phyloP scores from a whole-genome alignment of 1,140 invertebrate genomes.

The Rhagoletis pomonella region DNA sequence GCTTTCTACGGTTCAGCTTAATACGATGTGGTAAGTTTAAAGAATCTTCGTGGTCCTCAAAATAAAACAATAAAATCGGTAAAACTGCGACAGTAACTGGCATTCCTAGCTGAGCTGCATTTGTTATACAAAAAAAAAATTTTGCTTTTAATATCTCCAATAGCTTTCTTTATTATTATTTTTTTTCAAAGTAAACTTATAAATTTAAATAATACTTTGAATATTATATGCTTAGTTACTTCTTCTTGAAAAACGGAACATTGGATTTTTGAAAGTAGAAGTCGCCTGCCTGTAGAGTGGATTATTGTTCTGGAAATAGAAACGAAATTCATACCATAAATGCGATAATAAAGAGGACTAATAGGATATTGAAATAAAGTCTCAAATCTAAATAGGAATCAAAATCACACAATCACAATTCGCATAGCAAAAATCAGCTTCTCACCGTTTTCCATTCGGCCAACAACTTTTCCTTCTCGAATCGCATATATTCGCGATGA shows the following conservation, averaged over 20 bases:
- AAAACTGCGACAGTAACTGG: too few species aligned
- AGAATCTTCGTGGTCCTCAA: too few species aligned
- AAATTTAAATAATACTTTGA: too few species aligned
- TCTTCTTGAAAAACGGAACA: background rate
- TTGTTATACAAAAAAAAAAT: too few species aligned
- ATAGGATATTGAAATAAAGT: background rate
- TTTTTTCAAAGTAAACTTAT: too few species aligned
- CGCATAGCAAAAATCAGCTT: background rate
- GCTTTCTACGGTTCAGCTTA: too few species aligned
- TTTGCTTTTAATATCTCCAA: too few species aligned
- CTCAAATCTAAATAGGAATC: background rate
- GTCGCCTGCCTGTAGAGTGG: constrained; percentile 8
- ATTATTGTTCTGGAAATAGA: background rate
- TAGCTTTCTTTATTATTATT: too few species aligned
- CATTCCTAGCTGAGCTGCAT: too few species aligned
- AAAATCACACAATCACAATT: background rate
- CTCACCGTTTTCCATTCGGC: constrained; percentile 7
- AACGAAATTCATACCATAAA: background rate
- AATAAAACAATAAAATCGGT: too few species aligned
- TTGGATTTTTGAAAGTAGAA: background rate
- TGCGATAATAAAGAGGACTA: background rate
- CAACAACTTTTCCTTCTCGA: background rate
- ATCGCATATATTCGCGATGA: background rate
- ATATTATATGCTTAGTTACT: too few species aligned
- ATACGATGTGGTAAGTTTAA: too few species aligned